phyloP scores from a whole-genome alignment of 2,888 invertebrate species.

The Acheta domesticus region DNA sequence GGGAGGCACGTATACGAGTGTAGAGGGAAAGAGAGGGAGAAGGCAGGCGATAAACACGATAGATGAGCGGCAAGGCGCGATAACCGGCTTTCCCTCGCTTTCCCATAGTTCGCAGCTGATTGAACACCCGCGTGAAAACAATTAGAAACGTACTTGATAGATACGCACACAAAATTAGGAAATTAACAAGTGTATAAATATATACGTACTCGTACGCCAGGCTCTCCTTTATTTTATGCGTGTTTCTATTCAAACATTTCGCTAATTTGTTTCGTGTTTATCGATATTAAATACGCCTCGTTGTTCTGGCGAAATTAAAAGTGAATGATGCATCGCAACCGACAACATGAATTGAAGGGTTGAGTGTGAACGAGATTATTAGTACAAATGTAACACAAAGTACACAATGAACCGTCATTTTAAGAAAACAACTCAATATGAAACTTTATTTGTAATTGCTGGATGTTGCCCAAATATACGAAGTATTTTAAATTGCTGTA shows the following conservation, averaged over 20 bases:
- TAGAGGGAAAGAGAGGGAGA: not conserved
- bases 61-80: not conserved
- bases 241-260: not conserved
- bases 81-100: not conserved
- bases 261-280: not conserved
- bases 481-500: too few relatives aligned
- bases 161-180: not conserved
- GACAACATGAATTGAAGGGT: too few relatives aligned
- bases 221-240: too few relatives aligned
- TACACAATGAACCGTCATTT: too few relatives aligned
- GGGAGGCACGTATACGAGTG: not conserved
- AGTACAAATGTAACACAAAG: too few relatives aligned
- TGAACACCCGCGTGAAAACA: slow-evolving; percentile 6
- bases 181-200: slow-evolving; percentile 1
- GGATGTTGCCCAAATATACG: too few relatives aligned
- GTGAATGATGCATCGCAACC: not conserved
- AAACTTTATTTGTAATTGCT: too few relatives aligned
- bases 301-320: not conserved
- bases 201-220: not conserved
- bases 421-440: too few relatives aligned
- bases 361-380: too few relatives aligned
- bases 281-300: not conserved
- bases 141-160: slow-evolving; percentile 8
- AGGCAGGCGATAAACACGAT: not conserved
- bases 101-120: not conserved